These are phyloP conservation scores for Drosophila ficusphila DNA, from an alignment of 1,140 invertebrate species.

Conservation along the genomic window DNA sequence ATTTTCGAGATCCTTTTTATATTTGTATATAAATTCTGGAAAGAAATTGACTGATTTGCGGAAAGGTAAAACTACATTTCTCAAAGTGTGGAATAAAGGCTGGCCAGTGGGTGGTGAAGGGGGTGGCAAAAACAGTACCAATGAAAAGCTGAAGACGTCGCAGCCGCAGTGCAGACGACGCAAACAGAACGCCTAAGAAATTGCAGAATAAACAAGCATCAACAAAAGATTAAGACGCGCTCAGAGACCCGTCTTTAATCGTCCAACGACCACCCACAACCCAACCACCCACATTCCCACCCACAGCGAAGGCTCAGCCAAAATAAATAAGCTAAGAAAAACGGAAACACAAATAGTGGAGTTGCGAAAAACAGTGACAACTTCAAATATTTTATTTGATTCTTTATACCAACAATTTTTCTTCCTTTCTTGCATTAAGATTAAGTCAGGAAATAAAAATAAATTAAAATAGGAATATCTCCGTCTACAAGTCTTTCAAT, in stretches of 20 bases:
- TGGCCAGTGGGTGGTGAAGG: background rate
- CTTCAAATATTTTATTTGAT: conserved; percentile 69
- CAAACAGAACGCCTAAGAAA: conserved; percentile 83
- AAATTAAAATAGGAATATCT: no score
- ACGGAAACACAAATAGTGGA: conserved; percentile 16
- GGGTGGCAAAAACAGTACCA: conserved; percentile 2
- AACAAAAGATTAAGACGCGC: conserved; percentile 82
- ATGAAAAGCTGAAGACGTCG: conserved; percentile 25
- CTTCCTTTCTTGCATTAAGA: conserved; percentile 19
- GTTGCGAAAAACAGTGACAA: conserved; percentile 35
- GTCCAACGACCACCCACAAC: background rate
- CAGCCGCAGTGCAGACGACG: conserved; percentile 73
- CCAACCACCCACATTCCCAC: background rate
- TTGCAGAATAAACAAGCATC: conserved; percentile 83
- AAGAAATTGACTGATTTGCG: no score
- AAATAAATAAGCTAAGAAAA: conserved; percentile 30
- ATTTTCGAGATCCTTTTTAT: no score
- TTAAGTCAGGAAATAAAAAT: no score
- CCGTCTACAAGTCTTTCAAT: no score
- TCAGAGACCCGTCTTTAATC: conserved; percentile 15
- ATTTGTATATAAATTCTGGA: no score
- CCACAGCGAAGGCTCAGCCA: background rate
- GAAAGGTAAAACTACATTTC: no score
- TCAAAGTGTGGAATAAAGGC: background rate
- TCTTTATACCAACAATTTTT: conserved; percentile 12